Conservation (phyloP, 2,113 vertebrate species). For the Ictalurus punctatus region DNA sequence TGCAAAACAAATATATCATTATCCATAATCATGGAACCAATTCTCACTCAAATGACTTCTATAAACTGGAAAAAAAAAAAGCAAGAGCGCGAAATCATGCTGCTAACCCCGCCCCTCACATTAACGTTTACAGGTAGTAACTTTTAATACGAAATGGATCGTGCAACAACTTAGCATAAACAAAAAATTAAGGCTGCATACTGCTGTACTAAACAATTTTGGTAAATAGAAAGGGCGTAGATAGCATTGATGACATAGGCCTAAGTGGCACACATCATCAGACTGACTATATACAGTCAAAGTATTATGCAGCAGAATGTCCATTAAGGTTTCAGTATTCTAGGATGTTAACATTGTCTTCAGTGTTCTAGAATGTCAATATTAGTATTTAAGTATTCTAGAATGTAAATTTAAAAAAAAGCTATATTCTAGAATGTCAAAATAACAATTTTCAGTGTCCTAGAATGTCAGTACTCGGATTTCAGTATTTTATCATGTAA, state of each 20-base stretch:
- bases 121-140: not conserved
- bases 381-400: not conserved
- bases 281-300: not conserved
- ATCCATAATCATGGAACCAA: not conserved
- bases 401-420: not conserved
- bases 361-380: not conserved
- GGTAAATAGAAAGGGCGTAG: not conserved
- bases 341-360: not conserved
- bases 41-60: not conserved
- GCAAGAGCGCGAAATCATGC: not conserved
- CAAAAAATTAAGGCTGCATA: not conserved
- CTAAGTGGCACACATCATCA: not conserved
- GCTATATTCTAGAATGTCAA: not conserved
- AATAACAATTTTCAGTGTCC: not conserved
- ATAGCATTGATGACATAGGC: not conserved
- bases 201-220: not conserved
- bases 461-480: not conserved
- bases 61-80: not conserved
- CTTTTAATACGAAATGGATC: not conserved
- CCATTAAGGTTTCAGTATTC: not conserved
- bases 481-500: not conserved
- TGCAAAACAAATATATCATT: not conserved
- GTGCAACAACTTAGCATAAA: not conserved
- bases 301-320: no score
- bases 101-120: not conserved